phyloP scores from a whole-genome alignment of 2,888 invertebrate species.

The Drosophila paucipuncta region DNA sequence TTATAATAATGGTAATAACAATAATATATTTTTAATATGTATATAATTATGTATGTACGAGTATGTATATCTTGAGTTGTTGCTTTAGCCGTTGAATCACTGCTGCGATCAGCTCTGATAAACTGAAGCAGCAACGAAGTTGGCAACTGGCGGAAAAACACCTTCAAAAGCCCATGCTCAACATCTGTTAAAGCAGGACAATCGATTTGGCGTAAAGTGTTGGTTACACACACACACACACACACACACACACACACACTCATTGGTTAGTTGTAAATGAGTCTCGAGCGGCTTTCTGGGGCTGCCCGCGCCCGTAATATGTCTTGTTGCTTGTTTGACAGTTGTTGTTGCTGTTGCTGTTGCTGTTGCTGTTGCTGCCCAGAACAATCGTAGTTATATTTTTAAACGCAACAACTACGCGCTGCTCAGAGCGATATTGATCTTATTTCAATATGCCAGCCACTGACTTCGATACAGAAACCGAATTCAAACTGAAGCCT shows the following conservation, averaged over 20 bases:
- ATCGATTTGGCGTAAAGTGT: constrained; percentile 74
- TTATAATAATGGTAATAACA: not conserved
- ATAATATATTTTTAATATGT: not conserved
- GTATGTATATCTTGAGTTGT: not conserved
- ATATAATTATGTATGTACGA: not conserved
- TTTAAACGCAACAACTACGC: constrained; percentile 78
- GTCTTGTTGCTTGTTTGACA: constrained; percentile 71
- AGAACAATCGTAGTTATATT: constrained; percentile 78
- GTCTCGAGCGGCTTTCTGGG: constrained; percentile 68
- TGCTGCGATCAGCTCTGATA: constrained; percentile 13
- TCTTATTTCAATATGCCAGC: constrained; percentile 78
- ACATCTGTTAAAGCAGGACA: constrained; percentile 79
- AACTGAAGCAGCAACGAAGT: constrained; percentile 22
- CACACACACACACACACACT: constrained; percentile 27
- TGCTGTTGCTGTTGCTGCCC: constrained; percentile 16
- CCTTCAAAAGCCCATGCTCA: constrained; percentile 73
- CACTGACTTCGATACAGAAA: constrained; percentile 36
- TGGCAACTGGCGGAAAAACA: constrained; percentile 73
- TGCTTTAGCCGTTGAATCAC: constrained; percentile 3
- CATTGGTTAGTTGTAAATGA: constrained; percentile 76
- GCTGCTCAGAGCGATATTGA: constrained; percentile 75
- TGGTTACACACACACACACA: constrained; percentile 50
- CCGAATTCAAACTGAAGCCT: constrained; percentile 36
- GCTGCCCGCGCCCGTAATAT: constrained; percentile 73
- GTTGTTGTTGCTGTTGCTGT: constrained; percentile 49